These are phyloP conservation scores for Hippocampus abdominalis DNA, from an alignment of 2,113 vertebrate species.

Conservation along the genomic window DNA sequence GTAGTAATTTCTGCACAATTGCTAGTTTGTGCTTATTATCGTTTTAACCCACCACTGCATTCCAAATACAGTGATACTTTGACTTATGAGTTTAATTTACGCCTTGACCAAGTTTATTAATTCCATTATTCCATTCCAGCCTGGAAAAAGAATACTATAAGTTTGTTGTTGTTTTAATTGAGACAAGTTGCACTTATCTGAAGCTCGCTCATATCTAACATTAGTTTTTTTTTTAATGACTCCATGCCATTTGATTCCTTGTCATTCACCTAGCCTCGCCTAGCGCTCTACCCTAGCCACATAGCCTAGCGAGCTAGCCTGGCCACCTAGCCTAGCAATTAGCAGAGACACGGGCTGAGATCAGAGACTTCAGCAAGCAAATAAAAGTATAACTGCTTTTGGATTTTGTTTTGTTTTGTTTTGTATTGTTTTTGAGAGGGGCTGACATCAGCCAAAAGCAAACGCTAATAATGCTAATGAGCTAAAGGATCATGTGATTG, in stretches of 20 bases:
- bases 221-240: no score
- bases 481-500: neutral
- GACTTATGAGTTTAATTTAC: neutral
- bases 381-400: neutral
- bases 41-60: neutral
- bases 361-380: neutral
- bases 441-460: neutral
- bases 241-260: neutral
- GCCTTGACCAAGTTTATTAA: neutral
- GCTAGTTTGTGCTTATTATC: neutral
- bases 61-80: neutral
- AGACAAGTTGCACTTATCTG: neutral
- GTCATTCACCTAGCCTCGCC: neutral
- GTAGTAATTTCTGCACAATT: no score
- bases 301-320: neutral
- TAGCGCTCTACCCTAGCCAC: neutral
- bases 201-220: no score
- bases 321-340: neutral
- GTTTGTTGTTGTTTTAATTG: neutral
- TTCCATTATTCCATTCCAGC: neutral
- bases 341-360: neutral
- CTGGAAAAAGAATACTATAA: neutral
- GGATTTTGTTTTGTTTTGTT: neutral
- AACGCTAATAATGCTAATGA: neutral
- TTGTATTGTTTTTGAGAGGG: no score